Percentiles rank a stretch among this genome's conserved stretches.
Evolutionary conservation across 2,888 invertebrate species (phyloP).

Genomic region (Urechis unicinctus): DNA sequence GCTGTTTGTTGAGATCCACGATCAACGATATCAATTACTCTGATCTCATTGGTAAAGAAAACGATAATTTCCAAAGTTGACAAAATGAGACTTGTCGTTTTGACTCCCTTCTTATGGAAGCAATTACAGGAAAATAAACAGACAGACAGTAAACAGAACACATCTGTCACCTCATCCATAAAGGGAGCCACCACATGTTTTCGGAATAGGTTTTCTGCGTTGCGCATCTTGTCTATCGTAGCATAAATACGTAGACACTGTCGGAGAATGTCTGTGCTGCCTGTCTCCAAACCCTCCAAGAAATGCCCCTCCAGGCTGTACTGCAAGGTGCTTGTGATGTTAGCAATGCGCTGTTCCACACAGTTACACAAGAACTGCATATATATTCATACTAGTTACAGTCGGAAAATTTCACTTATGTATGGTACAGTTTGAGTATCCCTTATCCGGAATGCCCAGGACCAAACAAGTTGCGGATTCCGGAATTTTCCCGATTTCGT

Average conservation of each 20-base stretch:
- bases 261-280: conserved; percentile 37
- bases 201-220: conserved; percentile 66
- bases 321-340: conserved; percentile 46
- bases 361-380: no score
- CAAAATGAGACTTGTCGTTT: no score
- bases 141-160: not conserved
- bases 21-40: no score
- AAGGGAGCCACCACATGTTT: conserved; percentile 64
- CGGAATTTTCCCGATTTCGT: no score
- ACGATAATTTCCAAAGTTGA: no score
- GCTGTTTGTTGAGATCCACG: no score
- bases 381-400: no score
- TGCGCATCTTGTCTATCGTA: conserved; percentile 62
- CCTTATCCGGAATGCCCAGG: no score
- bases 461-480: no score
- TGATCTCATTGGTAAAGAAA: no score
- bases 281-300: conserved; percentile 39
- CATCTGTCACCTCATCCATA: conserved; percentile 56
- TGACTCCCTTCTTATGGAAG: no score
- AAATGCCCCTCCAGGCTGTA: conserved; percentile 48
- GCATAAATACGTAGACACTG: conserved; percentile 58
- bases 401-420: not conserved
- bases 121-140: not conserved
- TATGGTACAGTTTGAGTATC: no score
- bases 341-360: conserved; percentile 40